Evolutionary conservation across 30 jellyfish, hydroid and myxozoan genomes (phyloP), one percentile per base, ranked within the genome.

Genomic region (Nemopilema nomurai): DNA sequence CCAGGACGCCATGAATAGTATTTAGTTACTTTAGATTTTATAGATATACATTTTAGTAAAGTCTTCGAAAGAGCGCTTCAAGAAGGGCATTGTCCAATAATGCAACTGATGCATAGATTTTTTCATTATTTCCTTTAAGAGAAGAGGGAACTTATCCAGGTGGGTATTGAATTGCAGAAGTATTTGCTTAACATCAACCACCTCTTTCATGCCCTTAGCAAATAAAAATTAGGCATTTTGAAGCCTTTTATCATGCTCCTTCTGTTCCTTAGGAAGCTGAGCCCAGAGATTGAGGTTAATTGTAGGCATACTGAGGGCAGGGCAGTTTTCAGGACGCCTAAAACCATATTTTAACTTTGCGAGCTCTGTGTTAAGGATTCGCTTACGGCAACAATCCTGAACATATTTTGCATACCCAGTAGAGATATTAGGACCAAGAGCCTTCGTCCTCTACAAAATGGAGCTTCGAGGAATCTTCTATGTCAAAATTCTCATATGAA

Each of bases 1-100:
- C 75, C 93, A 8, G 83, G 93, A n/a, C 74, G 69, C 33, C 28
- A 72, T 8, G 84, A 85, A 17, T 63, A 84, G 66, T 3, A 85
- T 33, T 26, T 31, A 4, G 19, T 26, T 19, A 73, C 51, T 49
- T 85, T 84, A 18, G n/a, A n/a, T n/a, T n/a, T n/a, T n/a, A n/a
- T n/a, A n/a, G n/a, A n/a, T n/a, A n/a, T n/a, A n/a, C n/a, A 24
- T 24, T 63, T 63, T 24, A 63, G 30, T 24, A 63, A 19, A 63
- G 82, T 31, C 82, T 66, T 18, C 71, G 84, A 49, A 19, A 70
- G 1, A 63, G 28, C 1, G 80, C 19, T 28, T 70, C 64, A 8
- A 70, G 27, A 25, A 24, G 51, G 41, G 84, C 84, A 49, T 74
- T 74, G 69, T 71, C 70, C 50, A 74, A 25, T 1, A 74, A 8